These are phyloP conservation scores for Bubo scandiacus DNA, from an alignment of 2,113 vertebrate genomes.

Conservation along the genomic window DNA sequence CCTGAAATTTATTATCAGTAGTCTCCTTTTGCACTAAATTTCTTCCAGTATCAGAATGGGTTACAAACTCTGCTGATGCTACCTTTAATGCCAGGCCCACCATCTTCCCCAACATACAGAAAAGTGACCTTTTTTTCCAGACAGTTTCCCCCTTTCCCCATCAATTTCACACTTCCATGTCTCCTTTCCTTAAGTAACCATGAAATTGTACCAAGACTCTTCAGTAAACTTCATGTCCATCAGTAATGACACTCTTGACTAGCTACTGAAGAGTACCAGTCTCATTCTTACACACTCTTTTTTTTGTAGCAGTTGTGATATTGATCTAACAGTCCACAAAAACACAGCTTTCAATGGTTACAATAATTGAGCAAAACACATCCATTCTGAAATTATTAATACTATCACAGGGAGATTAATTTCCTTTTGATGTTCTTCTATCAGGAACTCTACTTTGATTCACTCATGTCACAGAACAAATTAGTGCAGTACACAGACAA, in stretches of 20 bases:
- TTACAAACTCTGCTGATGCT: neutral
- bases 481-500: constrained; percentile 47
- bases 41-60: neutral
- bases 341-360: constrained; percentile 3
- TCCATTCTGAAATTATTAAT: constrained; percentile 57
- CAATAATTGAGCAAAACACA: constrained; percentile 56
- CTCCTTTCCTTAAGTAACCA: neutral
- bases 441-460: constrained; percentile 62
- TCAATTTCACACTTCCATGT: neutral
- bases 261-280: neutral
- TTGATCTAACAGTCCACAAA: neutral
- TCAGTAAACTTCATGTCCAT: neutral
- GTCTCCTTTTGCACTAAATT: neutral
- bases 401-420: constrained; percentile 48
- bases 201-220: neutral
- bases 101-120: neutral
- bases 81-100: neutral
- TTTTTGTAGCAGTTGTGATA: constrained; percentile 16
- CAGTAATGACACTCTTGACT: neutral
- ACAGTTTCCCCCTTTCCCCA: neutral
- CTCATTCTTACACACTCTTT: neutral
- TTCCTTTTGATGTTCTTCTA: constrained; percentile 58
- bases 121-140: neutral
- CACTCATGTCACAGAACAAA: constrained; percentile 65
- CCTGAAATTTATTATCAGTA: constrained; percentile 11